Evolutionary conservation across 1,140 invertebrate species (phyloP), one percentile per base, ranked within the genome.

Genomic region (Dinoponera quadriceps): DNA sequence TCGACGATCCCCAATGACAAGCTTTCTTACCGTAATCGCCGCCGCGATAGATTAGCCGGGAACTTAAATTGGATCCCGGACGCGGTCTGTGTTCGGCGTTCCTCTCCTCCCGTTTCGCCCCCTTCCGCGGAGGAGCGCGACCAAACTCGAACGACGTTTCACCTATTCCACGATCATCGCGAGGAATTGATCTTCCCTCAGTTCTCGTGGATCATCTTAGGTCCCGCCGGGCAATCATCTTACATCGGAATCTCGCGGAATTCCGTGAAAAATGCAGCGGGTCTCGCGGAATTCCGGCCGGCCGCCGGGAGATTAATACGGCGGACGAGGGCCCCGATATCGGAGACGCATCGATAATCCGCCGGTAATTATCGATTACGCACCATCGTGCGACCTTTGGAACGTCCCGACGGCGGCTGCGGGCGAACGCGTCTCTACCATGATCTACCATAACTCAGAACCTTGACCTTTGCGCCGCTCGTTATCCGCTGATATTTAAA

Each of bases 401-500:
- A 68, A 71, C 14, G 54, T 48, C 33, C 9, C 18, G 14, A 13
- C 51, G 65, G 33, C 51, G 57, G 65, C 63, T 44, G 54, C 75
- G 65, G 25, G 55, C 48, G 75, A 78, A 69, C 65, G 65, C 65
- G 57, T 80, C 65, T 59, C 22, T 29, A 49, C 22, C 44, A 27
- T n/a, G 38, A 20, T 13, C 44, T 55, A 16, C 74, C 51, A 48
- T 57, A 63, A 71, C 25, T 48, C 16, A 33, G 51, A 83, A 65
- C 84, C 85, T 83, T 87, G 80, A 87, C 72, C 78, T 83, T 62
- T 71, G 54, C 9, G 25, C 48, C 51, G 62, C 59, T 68, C 59
- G 73, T 85, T 55, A 71, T 75, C 69, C 16, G 60, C 16, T 51
- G 71, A 69, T 85, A 73, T 75, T 83, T 60, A 38, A 78, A 48